phyloP scores from a whole-genome alignment of 2,888 invertebrate genomes.

The Mesoligia furuncula region DNA sequence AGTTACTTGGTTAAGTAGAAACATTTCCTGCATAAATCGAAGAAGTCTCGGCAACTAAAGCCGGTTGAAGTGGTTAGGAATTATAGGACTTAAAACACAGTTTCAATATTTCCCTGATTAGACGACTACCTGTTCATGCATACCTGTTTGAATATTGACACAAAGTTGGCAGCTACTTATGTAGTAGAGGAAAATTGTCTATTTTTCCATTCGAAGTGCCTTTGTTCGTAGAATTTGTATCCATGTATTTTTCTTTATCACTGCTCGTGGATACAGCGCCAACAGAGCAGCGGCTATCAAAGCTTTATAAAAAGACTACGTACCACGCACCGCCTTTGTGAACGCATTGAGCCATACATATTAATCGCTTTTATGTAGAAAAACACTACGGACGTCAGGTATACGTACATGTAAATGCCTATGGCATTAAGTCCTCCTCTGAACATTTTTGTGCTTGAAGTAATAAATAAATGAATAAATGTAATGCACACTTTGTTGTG shows the following conservation, averaged over 20 bases:
- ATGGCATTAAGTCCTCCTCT: too few relatives aligned
- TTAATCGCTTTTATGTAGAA: constrained; percentile 79
- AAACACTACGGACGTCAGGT: constrained; percentile 65
- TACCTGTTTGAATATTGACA: constrained; percentile 49
- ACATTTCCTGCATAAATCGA: constrained; percentile 23
- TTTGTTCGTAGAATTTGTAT: constrained; percentile 43
- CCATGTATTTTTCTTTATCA: constrained; percentile 66
- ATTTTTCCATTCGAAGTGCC: constrained; percentile 45
- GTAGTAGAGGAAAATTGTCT: constrained; percentile 32
- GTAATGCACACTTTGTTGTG: constrained; percentile 38
- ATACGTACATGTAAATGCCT: constrained; percentile 9
- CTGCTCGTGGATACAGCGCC: constrained; percentile 68
- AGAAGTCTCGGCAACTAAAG: constrained; percentile 8
- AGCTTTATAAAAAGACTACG: constrained; percentile 80
- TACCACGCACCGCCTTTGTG: constrained; percentile 78
- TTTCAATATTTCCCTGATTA: constrained; percentile 37
- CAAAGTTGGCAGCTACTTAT: constrained; percentile 31
- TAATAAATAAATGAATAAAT: neutral
- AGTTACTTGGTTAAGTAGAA: constrained; percentile 20
- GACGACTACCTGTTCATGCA: constrained; percentile 13
- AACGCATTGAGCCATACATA: constrained; percentile 78
- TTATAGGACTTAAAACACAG: constrained; percentile 16
- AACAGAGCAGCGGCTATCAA: constrained; percentile 64
- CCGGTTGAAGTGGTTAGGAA: constrained; percentile 21
- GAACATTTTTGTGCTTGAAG: too few relatives aligned